Percentiles rank a stretch among this genome's conserved stretches.
Conservation (phyloP, 2,888 invertebrate species). For the Dastarcus helophoroides region DNA sequence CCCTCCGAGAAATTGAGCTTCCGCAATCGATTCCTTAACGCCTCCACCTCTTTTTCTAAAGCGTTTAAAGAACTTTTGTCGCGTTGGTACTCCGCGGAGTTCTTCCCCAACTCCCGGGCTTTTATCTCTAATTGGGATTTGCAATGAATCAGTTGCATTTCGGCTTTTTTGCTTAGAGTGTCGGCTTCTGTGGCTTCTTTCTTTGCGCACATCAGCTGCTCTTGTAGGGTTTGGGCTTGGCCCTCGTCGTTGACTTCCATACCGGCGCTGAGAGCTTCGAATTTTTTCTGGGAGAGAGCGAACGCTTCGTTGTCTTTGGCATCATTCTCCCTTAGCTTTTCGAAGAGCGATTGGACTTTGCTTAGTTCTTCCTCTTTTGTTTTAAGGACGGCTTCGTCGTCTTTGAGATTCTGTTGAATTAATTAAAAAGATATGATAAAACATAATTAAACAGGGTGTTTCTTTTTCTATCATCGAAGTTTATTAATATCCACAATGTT, state of each 20-base stretch:
- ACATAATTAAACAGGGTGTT: too few species aligned
- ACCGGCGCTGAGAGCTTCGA: conserved; percentile 77
- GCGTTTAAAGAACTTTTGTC: conserved; percentile 50
- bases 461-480: too few species aligned
- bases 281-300: conserved; percentile 61
- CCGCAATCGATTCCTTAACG: conserved; percentile 37
- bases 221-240: conserved; percentile 72
- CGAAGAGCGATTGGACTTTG: conserved; percentile 52
- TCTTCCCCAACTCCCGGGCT: conserved; percentile 53
- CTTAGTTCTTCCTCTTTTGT: conserved; percentile 49
- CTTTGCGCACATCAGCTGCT: conserved; percentile 77
- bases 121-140: conserved; percentile 52
- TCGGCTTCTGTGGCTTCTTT: conserved; percentile 62
- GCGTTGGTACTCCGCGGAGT: conserved; percentile 53
- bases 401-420: conserved; percentile 40
- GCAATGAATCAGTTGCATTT: conserved; percentile 60
- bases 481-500: too few species aligned
- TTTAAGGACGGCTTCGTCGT: conserved; percentile 53
- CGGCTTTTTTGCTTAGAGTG: conserved; percentile 66
- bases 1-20: conserved; percentile 51
- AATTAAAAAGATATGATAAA: not conserved
- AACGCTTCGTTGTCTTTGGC: conserved; percentile 55
- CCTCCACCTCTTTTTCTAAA: conserved; percentile 45
- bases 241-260: conserved; percentile 68
- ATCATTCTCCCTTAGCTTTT: conserved; percentile 55